Base-by-base conservation (phyloP, 64 coral and sea anemone genomes). In the Cladopsammia gracilis region DNA sequence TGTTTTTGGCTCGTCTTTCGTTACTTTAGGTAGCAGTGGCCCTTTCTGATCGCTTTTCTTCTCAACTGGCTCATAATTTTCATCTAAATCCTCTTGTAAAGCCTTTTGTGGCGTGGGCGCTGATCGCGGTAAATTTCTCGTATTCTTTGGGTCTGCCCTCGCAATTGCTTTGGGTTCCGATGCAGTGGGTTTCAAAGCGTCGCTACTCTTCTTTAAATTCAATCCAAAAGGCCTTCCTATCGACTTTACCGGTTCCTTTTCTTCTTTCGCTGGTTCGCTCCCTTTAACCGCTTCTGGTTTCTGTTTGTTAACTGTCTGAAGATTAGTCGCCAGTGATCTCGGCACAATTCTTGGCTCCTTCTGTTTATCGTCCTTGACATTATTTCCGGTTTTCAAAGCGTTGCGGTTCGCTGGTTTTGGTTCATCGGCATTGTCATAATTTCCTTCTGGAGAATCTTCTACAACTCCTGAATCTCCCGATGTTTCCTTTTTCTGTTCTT, bases 401-500 rank as follows among this genome's bases (percentile, higher is more conserved):
- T 84, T 45, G 62, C 80, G 60, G 44, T 84, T 84, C 80, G 45
- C 58, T 84, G 80, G 43, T 48, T 84, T 84, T 67, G 72, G 72
- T 45, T 75, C 72, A 75, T 84, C 60, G n/a, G 62, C 80, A 25
- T 84, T 84, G 11, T 26, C 62, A 64, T 65, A 83, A 65, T 64
- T 64, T 50, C 62, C 80, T 23, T 68, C 80, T 49, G 11, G 43
- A 9, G 80, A 66, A 51, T 93, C 91, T 70, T 87, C 91, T 46
- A 93, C 91, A 20, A 86, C 82, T 67, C 91, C 91, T 43, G 91
- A 93, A 67, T 93, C 91, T 1, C 71, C 91, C 53, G 91, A 93
- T 4, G 76, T 93, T 64, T 93, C 91, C 58, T 93, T 87, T 20
- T 43, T 77, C 14, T 87, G 75, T 51, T 53, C 71, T 62, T 78